phyloP scores from a whole-genome alignment of 2,113 vertebrate species.

The Siniperca chuatsi region DNA sequence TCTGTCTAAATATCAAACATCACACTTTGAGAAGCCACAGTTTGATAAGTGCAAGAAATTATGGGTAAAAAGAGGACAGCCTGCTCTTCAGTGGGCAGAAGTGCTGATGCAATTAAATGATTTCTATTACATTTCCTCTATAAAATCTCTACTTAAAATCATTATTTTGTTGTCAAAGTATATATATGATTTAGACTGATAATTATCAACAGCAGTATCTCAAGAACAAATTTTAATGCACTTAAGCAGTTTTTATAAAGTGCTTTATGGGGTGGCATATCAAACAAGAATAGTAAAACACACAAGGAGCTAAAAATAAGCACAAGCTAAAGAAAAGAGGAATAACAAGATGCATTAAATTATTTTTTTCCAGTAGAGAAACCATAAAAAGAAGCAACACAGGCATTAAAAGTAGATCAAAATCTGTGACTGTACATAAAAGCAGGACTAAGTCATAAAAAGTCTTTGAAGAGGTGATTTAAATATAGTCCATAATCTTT shows the following conservation, averaged over 20 bases:
- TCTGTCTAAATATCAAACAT: conserved; percentile 49
- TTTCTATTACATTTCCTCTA: not conserved
- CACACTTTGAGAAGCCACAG: conserved; percentile 18
- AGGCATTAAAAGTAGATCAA: conserved; percentile 25
- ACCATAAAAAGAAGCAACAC: not conserved
- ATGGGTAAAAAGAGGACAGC: conserved; percentile 14
- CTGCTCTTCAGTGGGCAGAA: not conserved
- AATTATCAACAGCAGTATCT: not conserved
- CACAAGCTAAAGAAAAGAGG: not conserved
- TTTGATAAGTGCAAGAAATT: conserved; percentile 37
- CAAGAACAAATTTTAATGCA: not conserved
- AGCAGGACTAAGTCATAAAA: conserved; percentile 41
- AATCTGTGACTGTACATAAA: conserved; percentile 39
- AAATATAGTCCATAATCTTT: conserved; percentile 54
- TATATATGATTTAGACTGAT: not conserved
- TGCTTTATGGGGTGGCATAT: not conserved
- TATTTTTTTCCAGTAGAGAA: not conserved
- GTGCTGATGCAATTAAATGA: conserved; percentile 4
- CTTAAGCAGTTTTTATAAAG: not conserved
- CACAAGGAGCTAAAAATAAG: not conserved
- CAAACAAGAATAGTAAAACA: conserved; percentile 3
- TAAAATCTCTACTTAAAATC: not conserved
- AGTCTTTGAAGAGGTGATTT: conserved; percentile 52
- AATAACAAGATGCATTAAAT: conserved; percentile 24
- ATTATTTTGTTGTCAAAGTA: not conserved